These are phyloP conservation scores for Scleropages formosus DNA, from an alignment of 2,797 vertebrate genomes.

Conservation along the genomic window DNA sequence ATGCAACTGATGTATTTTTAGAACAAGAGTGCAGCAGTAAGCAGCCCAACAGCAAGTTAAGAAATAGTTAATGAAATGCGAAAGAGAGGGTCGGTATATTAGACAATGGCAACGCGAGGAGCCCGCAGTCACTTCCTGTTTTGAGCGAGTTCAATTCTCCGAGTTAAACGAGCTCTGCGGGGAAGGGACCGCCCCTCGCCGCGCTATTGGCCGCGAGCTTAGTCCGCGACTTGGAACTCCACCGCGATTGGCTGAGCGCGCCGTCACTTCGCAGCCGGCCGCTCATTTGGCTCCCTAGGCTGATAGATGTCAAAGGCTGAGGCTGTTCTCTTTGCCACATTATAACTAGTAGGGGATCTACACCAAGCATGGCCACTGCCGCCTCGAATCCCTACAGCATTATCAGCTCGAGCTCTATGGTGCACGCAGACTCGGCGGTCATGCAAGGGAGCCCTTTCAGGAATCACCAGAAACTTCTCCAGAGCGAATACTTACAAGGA, in stretches of 20 bases:
- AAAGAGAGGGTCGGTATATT: constrained; percentile 58
- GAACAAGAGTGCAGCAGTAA: constrained; percentile 47
- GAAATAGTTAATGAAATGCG: constrained; percentile 75
- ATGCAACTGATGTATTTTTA: background rate
- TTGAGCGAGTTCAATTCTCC: constrained; percentile 65
- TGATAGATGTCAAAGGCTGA: constrained; percentile 91
- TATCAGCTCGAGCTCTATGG: constrained; percentile 82
- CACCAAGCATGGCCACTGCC: constrained; percentile 91
- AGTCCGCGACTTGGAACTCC: constrained; percentile 49
- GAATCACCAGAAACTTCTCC: constrained; percentile 87
- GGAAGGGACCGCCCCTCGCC: constrained; percentile 41
- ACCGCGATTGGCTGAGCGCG: constrained; percentile 66
- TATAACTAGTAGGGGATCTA: constrained; percentile 85
- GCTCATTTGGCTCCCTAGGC: constrained; percentile 73
- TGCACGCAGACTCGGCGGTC: constrained; percentile 84
- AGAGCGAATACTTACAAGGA: constrained; percentile 88
- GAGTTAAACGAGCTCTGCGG: constrained; percentile 51
- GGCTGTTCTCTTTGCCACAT: constrained; percentile 80
- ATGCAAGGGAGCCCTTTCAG: constrained; percentile 90
- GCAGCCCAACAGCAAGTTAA: constrained; percentile 62
- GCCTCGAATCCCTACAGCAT: constrained; percentile 94
- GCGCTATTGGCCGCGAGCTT: constrained; percentile 65
- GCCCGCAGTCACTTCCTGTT: constrained; percentile 83
- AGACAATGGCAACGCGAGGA: constrained; percentile 68
- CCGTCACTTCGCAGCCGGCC: constrained; percentile 69